Base-by-base conservation (phyloP, 2,113 vertebrate species). In the Eubucco bourcierii region DNA sequence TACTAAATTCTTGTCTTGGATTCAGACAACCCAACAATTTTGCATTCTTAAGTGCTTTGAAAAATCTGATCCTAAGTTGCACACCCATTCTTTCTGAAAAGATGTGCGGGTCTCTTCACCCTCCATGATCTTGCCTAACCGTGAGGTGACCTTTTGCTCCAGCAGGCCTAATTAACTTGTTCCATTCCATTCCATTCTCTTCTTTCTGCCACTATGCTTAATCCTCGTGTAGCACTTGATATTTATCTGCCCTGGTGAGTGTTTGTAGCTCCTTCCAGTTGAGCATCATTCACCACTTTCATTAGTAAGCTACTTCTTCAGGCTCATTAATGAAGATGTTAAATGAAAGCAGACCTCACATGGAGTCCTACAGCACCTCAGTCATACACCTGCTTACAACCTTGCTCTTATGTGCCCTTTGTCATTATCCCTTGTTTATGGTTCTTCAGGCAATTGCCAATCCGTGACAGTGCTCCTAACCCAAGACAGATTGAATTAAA, bases 391-490 rank as follows among this genome's bases (percentile, higher is more conserved):
- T 91, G 74, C 81, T 91, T 75, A 85, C 50, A 94, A 73, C 90
- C 94, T 95, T 96, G 94, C 63, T 80, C 90, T 91, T 84, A 93
- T 60, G 75, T 94, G 85, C 82, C 87, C 80, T 64, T 90, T 91
- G 76, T 91, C 92, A 92, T 92, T 93, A 93, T 96, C 86, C 83
- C 82, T 86, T 96, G 93, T 95, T 95, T 95, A 95, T 94, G 94
- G 96, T 88, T 96, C 91, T 95, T 96, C 90, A 94, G 86, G 93
- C 92, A 93, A 90, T 91, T 95, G 91, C 81, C 88, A 96, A 71
- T 84, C 87, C 31, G 8, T 92, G 94, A 94, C 95, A 94, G 86
- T 29, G 82, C 75, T 91, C 58, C 87, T 95, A 91, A 95, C 91
- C 86, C 87, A 93, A 95, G 50, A 80, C 84, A 88, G 83, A 91